Base-by-base conservation (phyloP, 2,888 invertebrate genomes). In the Lasiommata megera region DNA sequence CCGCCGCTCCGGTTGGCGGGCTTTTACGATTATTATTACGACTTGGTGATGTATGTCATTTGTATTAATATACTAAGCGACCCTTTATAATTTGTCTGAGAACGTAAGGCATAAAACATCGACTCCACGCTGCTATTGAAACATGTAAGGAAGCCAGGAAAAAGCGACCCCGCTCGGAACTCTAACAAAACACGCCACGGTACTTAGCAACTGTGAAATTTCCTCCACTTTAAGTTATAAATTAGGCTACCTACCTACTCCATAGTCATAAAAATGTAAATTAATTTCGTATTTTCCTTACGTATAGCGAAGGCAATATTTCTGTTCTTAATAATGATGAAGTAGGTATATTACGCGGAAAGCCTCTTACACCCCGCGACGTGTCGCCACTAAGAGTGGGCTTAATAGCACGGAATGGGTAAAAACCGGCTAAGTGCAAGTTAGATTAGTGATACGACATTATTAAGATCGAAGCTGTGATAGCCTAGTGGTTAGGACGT, bases 161-260 rank as follows among this genome's bases (percentile, higher is more conserved):
- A 59, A 62, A 52, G 38, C 37, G 14, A 18, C 14, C 11, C 18
- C 50, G 40, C 28, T 44, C 50, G 17, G 41, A 59, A 56, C 38
- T 58, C 40, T 38, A 43, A 52, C 41, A 41, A 51, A 54, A 59
- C 61, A 62, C 61, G 58, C 61, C 31, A 62, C 59, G 50, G 40
- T 60, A 40, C 38, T 53, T 60, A 48, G 28, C 36, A 43, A 56
- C 41, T 56, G 52, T 52, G 52, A 52, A 52, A 41, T 56, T 58
- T 56, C 58, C 41, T 52, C 47, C 37, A 46, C 37, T 31, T 62
- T 56, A 18, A 53, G 53, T 23, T 54, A 57, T 54, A 60, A 60
- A 56, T 58, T 58, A 60, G 48, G 8, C 46, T 54, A 31, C 48
- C 40, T 54, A 31, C 48, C 40, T 54, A 31, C 48, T 38, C 36